These are phyloP conservation scores for Mionectes olivaceus DNA, from an alignment of 2,797 vertebrate species.

Conservation along the genomic window DNA sequence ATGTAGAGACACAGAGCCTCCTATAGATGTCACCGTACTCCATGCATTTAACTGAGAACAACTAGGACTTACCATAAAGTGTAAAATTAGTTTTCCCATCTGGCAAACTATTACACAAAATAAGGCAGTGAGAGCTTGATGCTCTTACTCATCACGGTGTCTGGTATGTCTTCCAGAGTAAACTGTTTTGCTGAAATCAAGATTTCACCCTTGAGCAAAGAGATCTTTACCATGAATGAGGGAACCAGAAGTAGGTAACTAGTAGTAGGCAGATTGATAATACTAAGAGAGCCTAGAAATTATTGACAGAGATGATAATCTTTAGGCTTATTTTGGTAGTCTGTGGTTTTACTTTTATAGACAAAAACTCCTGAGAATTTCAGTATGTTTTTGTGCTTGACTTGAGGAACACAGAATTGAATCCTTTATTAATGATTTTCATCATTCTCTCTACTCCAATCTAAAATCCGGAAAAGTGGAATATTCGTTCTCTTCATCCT, in stretches of 20 bases:
- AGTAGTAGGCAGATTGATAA: not conserved
- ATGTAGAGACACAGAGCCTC: slow-evolving; percentile 37
- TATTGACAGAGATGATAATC: not conserved
- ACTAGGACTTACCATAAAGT: not conserved
- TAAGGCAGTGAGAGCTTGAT: not conserved
- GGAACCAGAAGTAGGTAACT: not conserved
- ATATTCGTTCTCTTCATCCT: not conserved
- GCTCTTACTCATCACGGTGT: not conserved
- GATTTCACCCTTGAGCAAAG: not conserved
- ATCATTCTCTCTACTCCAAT: not conserved
- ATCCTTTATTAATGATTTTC: not conserved
- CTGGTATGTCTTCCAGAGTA: not conserved
- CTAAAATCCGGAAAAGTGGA: not conserved
- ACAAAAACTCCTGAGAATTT: not conserved
- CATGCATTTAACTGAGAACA: slow-evolving; percentile 35
- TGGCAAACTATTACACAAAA: slow-evolving; percentile 37
- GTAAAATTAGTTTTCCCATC: not conserved
- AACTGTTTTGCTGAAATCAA: not conserved
- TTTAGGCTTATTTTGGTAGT: not conserved
- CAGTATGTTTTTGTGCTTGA: not conserved
- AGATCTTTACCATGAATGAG: not conserved
- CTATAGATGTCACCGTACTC: slow-evolving; percentile 79
- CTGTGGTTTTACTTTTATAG: not conserved
- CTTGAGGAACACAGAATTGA: not conserved
- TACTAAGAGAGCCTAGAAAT: not conserved